Percentiles rank a stretch among this genome's conserved stretches.
Evolutionary conservation across 2,797 vertebrate species (phyloP).

Genomic region (Botia kubotai): DNA sequence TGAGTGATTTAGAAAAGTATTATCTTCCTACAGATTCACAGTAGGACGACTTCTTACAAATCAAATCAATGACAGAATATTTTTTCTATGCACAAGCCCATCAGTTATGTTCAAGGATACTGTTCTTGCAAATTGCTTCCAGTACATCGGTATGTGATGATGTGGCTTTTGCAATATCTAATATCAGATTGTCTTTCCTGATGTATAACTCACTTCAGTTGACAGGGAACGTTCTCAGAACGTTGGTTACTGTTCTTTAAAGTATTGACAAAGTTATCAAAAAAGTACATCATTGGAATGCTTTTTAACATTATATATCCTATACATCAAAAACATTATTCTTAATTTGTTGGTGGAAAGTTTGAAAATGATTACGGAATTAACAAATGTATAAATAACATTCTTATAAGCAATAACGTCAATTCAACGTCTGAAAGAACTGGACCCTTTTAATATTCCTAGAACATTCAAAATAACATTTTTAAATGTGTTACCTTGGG

Average conservation of each 20-base stretch:
- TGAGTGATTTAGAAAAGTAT: not conserved
- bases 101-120: not conserved
- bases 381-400: too few species aligned
- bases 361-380: too few species aligned
- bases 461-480: too few species aligned
- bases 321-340: too few species aligned
- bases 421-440: too few species aligned
- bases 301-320: too few species aligned
- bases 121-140: not conserved
- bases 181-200: not conserved
- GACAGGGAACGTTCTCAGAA: not conserved
- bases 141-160: not conserved
- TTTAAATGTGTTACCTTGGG: not conserved
- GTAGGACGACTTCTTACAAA: not conserved
- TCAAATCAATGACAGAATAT: not conserved
- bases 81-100: not conserved
- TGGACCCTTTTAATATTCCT: too few species aligned
- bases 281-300: too few species aligned
- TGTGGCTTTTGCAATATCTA: conserved; percentile 6
- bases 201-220: not conserved
- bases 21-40: conserved; percentile 2
- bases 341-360: too few species aligned
- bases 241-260: too few species aligned
- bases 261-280: too few species aligned
- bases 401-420: too few species aligned